These are phyloP conservation scores for Cossypha niveicapilla DNA, from an alignment of 2,797 vertebrate genomes.

Conservation along the genomic window DNA sequence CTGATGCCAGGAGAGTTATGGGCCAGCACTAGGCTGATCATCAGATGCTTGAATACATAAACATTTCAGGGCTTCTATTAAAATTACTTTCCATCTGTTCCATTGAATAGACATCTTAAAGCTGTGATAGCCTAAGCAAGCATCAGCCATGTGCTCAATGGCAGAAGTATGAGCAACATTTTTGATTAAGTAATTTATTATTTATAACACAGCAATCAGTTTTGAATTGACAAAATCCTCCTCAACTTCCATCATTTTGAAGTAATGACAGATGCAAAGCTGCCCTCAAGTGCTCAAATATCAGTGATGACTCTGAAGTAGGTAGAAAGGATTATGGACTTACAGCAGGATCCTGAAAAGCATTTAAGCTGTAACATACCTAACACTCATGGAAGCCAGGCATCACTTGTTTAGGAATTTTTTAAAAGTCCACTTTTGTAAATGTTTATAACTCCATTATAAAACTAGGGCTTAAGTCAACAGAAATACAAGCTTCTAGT, in stretches of 20 bases:
- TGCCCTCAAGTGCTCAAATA: not conserved
- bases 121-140: not conserved
- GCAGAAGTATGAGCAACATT: not conserved
- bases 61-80: not conserved
- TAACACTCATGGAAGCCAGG: not conserved
- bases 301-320: not conserved
- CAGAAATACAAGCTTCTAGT: not conserved
- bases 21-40: not conserved
- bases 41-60: not conserved
- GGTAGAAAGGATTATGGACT: not conserved
- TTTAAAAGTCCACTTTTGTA: not conserved
- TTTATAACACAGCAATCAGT: not conserved
- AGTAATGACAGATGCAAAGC: not conserved
- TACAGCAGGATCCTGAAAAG: not conserved
- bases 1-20: not conserved
- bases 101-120: not conserved
- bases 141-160: not conserved
- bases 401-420: not conserved
- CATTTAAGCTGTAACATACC: not conserved
- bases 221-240: not conserved
- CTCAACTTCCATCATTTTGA: not conserved
- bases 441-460: not conserved
- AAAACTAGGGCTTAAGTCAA: not conserved
- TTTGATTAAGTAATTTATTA: not conserved
- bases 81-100: slow-evolving; percentile 6